Conservation (phyloP, 2,113 vertebrate genomes). For the Nerophis lumbriciformis region DNA sequence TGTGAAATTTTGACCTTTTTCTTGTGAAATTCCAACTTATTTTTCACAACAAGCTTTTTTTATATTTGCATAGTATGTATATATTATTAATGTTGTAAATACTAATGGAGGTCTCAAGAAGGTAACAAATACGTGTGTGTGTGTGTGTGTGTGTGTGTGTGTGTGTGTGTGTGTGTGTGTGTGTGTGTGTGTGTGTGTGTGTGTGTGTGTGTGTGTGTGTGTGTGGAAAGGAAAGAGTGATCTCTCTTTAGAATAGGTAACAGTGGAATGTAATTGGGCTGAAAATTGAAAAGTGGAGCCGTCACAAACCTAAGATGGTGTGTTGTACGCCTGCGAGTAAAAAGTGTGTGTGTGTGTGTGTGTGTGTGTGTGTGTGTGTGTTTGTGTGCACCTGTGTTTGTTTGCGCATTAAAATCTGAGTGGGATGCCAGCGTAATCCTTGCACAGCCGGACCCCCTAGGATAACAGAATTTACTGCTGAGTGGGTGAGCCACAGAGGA, state of each 20-base stretch:
- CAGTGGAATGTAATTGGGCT: conserved; percentile 73
- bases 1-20: no score
- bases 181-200: no score
- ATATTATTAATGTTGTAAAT: no score
- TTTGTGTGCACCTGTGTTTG: conserved; percentile 29
- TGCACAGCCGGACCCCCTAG: conserved; percentile 52
- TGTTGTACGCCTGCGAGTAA: conserved; percentile 15
- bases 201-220: no score
- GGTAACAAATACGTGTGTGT: no score
- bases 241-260: conserved; percentile 59
- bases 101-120: no score
- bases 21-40: no score
- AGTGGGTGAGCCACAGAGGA: conserved; percentile 46
- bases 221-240: conserved; percentile 45
- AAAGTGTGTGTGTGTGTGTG: conserved; percentile 26
- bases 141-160: no score
- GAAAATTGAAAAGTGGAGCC: conserved; percentile 72
- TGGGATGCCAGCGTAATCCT: conserved; percentile 66
- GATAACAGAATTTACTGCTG: conserved; percentile 58
- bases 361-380: conserved; percentile 22
- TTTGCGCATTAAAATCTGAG: conserved; percentile 42
- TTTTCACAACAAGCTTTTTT: no score
- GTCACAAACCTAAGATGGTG: conserved; percentile 52
- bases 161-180: no score
- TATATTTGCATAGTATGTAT: no score